phyloP scores from a whole-genome alignment of 2,113 vertebrate genomes.

The Microtus oregoni region DNA sequence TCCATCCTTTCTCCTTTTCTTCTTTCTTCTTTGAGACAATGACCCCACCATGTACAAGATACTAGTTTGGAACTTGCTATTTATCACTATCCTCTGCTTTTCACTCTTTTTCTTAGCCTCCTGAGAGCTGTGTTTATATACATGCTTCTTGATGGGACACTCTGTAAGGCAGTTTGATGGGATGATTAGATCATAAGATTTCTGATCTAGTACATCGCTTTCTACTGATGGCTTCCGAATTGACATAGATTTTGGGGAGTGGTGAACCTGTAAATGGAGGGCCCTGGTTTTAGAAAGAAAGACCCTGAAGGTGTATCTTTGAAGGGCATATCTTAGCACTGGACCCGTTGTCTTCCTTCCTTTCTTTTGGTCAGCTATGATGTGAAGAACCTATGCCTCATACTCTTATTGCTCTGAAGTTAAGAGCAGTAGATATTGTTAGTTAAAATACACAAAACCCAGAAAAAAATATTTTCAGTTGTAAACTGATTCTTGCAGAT shows the following conservation, averaged over 20 bases:
- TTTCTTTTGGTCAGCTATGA: too few relatives aligned
- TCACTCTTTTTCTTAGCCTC: background rate
- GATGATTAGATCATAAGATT: background rate
- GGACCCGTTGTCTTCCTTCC: background rate
- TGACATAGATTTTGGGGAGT: background rate
- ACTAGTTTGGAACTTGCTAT: background rate
- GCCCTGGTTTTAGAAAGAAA: background rate
- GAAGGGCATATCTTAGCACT: background rate
- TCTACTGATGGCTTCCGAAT: background rate
- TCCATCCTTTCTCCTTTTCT: background rate
- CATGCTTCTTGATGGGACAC: background rate
- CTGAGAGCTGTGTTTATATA: background rate
- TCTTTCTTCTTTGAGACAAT: background rate
- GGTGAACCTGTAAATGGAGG: background rate
- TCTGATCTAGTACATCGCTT: background rate
- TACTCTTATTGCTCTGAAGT: fast-evolving
- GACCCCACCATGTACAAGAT: too few relatives aligned
- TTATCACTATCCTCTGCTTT: background rate
- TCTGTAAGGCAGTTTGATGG: too few relatives aligned
- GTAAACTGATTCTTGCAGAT: background rate
- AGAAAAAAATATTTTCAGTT: background rate
- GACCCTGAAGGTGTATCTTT: background rate
- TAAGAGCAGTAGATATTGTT: background rate
- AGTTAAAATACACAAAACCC: background rate
- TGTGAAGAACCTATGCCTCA: background rate